Evolutionary conservation across 2,797 vertebrate genomes (phyloP), one percentile per base, ranked within the genome.

Genomic region (Graptemys geographica): DNA sequence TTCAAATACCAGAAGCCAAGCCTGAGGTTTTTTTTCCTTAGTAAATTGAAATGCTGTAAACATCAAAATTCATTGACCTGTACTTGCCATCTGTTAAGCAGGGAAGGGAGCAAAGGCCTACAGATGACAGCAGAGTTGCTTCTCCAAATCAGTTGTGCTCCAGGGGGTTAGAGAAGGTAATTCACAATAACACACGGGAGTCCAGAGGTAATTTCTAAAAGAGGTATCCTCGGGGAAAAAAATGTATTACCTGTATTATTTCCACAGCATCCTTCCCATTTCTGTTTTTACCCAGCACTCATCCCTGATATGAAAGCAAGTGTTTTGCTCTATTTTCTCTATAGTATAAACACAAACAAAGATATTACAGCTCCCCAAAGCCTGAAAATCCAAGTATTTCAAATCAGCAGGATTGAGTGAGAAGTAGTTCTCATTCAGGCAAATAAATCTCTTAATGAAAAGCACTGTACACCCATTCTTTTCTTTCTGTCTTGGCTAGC

Each of bases 401-500:
- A 59, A 79, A 18, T 69, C 81, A 89, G 72, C 55, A 55, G 72
- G 44, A 25, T 4, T 19, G 79, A 82, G 31, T 76, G 37, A 80
- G 55, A 83, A 90, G 91, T 62, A 15, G 47, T 91, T 82, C 31
- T 81, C 83, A 31, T n/a, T 51, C 81, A 88, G 7, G 16, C 69
- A 72, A 72, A 88, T n/a, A 86, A 8, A 79, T 23, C 33, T 10
- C 27, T 52, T 83, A 82, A 85, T 37, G 11, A 0, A 0, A 85
- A 57, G 16, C 44, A 23, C 41, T 7, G 9, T 8, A 2, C 23
- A 23, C 25, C 15, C 0, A 3, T 62, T 51, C 27, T 84, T 89
- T 31, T 37, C 59, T 59, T 87, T 59, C 51, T 1, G 0, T 37
- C 3, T 0, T 0, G 37, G 59, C 1, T 44, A 0, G 52, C 57